Conservation (phyloP, 2,113 vertebrate species). For the Electrona antarctica region DNA sequence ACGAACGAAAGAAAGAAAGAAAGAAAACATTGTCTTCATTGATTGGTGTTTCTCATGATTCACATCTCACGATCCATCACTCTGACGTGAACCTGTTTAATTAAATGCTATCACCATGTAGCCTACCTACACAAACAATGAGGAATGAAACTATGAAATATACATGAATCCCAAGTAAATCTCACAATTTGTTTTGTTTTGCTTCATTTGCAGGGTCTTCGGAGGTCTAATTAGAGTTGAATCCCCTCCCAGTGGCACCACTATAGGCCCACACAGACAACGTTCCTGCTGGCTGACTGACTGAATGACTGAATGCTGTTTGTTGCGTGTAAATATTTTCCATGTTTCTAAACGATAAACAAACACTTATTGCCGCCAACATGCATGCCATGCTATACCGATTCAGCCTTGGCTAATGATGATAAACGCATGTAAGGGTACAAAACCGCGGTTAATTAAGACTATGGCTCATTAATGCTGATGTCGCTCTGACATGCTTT, state of each 20-base stretch:
- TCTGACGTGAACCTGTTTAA: too few relatives aligned
- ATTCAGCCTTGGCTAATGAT: conserved; percentile 72
- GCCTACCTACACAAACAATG: too few relatives aligned
- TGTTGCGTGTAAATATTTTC: conserved; percentile 76
- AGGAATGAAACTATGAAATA: too few relatives aligned
- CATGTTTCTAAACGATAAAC: conserved; percentile 66
- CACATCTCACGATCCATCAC: too few relatives aligned
- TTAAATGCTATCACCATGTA: too few relatives aligned
- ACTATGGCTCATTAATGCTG: conserved; percentile 67
- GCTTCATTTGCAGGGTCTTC: conserved; percentile 41
- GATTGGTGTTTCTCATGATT: too few relatives aligned
- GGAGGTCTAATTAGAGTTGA: conserved; percentile 56
- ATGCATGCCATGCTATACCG: conserved; percentile 31
- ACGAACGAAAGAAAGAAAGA: too few relatives aligned
- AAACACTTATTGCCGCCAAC: conserved; percentile 66
- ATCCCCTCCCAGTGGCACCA: conserved; percentile 46
- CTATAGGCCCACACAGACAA: conserved; percentile 32
- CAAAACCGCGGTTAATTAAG: conserved; percentile 72
- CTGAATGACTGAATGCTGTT: conserved; percentile 17
- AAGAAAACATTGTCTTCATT: too few relatives aligned
- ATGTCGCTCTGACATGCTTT: conserved; percentile 66
- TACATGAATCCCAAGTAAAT: too few relatives aligned
- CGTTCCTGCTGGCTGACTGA: neutral
- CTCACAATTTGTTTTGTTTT: neutral
- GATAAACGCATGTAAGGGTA: conserved; percentile 67